phyloP scores from a whole-genome alignment of 2,888 invertebrate genomes.

The Myathropa florea region DNA sequence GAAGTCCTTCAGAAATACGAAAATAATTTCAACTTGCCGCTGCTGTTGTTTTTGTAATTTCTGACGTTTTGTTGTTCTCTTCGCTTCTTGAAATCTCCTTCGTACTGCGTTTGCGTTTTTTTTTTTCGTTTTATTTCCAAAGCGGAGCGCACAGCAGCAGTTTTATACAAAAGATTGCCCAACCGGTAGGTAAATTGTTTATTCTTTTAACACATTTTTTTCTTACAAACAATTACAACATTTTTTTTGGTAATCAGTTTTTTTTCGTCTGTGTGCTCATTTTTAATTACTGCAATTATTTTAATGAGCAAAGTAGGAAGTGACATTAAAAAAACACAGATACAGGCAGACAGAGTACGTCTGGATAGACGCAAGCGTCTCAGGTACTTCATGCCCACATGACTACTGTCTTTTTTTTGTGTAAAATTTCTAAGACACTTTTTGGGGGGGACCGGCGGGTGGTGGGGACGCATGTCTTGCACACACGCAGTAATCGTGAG shows the following conservation, averaged over 20 bases:
- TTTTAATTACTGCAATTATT: conserved; percentile 67
- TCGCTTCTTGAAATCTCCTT: conserved; percentile 32
- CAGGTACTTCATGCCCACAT: background rate
- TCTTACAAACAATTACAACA: conserved; percentile 37
- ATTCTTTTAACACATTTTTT: conserved; percentile 15
- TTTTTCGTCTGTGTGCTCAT: conserved; percentile 35
- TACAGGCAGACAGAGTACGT: background rate
- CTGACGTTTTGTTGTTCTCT: background rate
- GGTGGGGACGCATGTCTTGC: conserved; percentile 56
- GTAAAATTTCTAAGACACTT: conserved; percentile 41
- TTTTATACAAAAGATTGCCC: conserved; percentile 50
- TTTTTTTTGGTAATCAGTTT: conserved; percentile 2
- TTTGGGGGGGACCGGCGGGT: background rate
- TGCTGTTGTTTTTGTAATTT: conserved; percentile 43
- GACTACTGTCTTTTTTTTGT: background rate
- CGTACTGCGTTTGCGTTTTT: conserved; percentile 39
- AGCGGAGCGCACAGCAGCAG: conserved; percentile 36
- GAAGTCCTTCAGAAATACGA: conserved; percentile 69
- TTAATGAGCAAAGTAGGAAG: conserved; percentile 63
- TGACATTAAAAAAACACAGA: conserved; percentile 33
- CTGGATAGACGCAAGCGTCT: background rate
- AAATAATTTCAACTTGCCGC: conserved; percentile 50
- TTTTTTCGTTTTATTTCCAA: background rate
- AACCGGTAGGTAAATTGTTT: conserved; percentile 68
- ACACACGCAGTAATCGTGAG: conserved; percentile 50